Evolutionary conservation across 2,113 vertebrate species (phyloP).

Genomic region (Spilogale gracilis): DNA sequence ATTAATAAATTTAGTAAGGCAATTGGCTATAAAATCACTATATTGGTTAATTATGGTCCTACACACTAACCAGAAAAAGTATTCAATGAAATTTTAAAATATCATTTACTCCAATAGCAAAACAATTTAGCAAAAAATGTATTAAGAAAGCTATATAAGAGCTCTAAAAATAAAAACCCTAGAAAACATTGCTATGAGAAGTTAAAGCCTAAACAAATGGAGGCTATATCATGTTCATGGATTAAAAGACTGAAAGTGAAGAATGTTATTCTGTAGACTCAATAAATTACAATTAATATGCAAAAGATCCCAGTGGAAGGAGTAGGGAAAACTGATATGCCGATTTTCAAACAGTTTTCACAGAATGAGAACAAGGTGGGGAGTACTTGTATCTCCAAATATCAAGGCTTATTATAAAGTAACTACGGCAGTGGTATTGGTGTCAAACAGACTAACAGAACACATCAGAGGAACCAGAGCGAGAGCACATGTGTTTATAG

Average conservation of each 20-base stretch:
- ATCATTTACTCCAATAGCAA: not conserved
- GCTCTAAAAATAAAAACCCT: not conserved
- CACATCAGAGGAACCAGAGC: not conserved
- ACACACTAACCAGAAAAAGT: not conserved
- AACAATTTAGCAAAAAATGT: not conserved
- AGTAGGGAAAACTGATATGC: not conserved
- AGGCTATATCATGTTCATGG: not conserved
- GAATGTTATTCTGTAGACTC: not conserved
- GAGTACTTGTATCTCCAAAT: not conserved
- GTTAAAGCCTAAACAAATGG: not conserved
- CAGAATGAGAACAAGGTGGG: not conserved
- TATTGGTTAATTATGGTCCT: not conserved
- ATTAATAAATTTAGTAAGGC: constrained; percentile 1
- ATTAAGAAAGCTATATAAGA: not conserved
- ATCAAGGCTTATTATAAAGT: constrained; percentile 18
- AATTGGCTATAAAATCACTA: not conserved
- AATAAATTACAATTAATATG: not conserved
- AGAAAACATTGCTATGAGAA: not conserved
- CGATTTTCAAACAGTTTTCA: constrained; percentile 35
- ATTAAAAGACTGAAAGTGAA: not conserved
- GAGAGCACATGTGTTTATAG: not conserved
- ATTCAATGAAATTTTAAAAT: constrained; percentile 20
- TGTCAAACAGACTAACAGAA: not conserved
- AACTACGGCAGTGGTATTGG: not conserved
- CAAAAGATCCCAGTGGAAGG: not conserved